A percentile compares a stretch with the other conserved stretches of the same genome.
These are phyloP conservation scores for Holothuria leucospilota DNA, from an alignment of 53 echinoderm and acorn worm species.

Conservation along the genomic window DNA sequence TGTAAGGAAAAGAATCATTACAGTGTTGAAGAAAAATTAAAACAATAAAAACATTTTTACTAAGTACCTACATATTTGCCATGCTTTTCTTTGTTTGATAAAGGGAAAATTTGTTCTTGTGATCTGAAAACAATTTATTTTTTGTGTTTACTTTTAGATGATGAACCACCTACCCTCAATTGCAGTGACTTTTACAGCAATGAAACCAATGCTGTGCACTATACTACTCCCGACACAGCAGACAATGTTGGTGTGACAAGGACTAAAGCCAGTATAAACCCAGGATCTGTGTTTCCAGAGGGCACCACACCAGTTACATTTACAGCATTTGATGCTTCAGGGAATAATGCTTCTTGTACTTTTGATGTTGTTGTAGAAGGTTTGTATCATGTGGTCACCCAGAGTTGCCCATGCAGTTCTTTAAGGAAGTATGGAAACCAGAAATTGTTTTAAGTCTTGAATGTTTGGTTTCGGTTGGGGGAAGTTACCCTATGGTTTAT, in stretches of 20 bases:
- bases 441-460: too few relatives aligned
- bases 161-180: not conserved
- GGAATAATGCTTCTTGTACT: conserved; percentile 42
- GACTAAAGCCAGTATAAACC: not conserved
- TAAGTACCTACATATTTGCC: too few relatives aligned
- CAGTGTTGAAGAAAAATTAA: too few relatives aligned
- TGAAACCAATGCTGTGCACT: conserved; percentile 20
- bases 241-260: conserved; percentile 7
- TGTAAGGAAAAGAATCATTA: too few relatives aligned
- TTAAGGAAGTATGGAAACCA: too few relatives aligned
- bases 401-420: too few relatives aligned
- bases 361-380: conserved; percentile 36
- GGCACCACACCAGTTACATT: not conserved
- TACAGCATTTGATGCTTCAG: not conserved
- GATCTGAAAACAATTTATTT: too few relatives aligned
- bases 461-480: too few relatives aligned
- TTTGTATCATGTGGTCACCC: not conserved
- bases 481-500: too few relatives aligned
- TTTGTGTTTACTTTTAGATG: not conserved
- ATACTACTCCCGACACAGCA: not conserved
- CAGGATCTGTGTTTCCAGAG: conserved; percentile 16
- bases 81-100: too few relatives aligned
- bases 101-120: too few relatives aligned
- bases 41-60: too few relatives aligned
- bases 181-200: conserved; percentile 14